Conservation (phyloP, 2,797 vertebrate genomes). For the Agapornis canus region DNA sequence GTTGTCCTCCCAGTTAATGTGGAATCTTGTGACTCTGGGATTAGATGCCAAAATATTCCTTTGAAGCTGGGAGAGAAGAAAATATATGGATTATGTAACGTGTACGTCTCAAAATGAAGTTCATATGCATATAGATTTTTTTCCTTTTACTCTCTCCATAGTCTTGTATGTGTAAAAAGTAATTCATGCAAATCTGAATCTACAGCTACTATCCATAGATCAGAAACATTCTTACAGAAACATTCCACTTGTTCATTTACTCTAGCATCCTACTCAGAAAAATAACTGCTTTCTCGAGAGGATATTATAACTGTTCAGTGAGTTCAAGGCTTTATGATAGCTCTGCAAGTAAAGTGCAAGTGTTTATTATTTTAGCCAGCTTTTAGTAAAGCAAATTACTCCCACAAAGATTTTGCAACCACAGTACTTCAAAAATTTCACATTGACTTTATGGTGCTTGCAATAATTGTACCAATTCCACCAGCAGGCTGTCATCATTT, state of each 20-base stretch:
- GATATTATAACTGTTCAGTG: not conserved
- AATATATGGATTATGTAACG: not conserved
- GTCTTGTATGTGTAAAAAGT: not conserved
- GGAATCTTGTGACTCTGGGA: slow-evolving; percentile 85
- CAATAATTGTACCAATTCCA: not conserved
- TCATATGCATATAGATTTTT: not conserved
- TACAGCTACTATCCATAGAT: not conserved
- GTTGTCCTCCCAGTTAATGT: slow-evolving; percentile 87
- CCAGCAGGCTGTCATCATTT: not conserved
- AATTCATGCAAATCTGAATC: not conserved
- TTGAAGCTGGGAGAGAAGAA: slow-evolving; percentile 78
- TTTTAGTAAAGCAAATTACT: not conserved
- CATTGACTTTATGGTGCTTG: not conserved
- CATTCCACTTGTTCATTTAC: not conserved
- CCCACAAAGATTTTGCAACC: not conserved
- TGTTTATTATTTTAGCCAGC: not conserved
- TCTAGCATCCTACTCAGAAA: not conserved
- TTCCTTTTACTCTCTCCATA: not conserved
- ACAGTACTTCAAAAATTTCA: not conserved
- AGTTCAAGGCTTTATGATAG: not conserved
- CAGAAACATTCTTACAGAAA: not conserved
- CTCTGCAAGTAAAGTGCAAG: not conserved
- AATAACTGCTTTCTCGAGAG: not conserved
- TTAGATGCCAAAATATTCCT: slow-evolving; percentile 87
- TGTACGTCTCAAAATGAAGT: not conserved